Conservation (phyloP, 2,888 invertebrate species). For the Polydrusus tereticollis region DNA sequence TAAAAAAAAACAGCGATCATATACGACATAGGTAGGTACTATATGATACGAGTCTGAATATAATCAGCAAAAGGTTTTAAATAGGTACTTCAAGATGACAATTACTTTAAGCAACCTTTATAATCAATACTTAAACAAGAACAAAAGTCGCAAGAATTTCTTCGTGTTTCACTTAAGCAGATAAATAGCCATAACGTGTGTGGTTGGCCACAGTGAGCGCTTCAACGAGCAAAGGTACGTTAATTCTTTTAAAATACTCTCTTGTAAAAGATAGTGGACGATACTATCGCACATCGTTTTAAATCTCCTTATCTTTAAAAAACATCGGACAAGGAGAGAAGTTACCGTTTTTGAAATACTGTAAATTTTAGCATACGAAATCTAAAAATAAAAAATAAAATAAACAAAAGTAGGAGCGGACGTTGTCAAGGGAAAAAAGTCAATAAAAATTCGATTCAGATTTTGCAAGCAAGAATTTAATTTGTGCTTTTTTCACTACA, state of each 20-base stretch:
- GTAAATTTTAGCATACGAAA: neutral
- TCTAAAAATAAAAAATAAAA: neutral
- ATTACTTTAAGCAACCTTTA: neutral
- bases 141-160: slow-evolving; percentile 11
- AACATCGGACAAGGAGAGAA: neutral
- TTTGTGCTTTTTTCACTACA: no score
- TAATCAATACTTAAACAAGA: neutral
- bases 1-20: no score
- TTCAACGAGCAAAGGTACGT: slow-evolving; percentile 10
- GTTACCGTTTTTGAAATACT: neutral
- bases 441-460: no score
- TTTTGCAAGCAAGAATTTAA: no score
- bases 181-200: slow-evolving; percentile 24
- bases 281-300: slow-evolving; percentile 21
- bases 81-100: no score
- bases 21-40: no score
- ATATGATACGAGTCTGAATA: no score
- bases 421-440: no score
- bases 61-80: no score
- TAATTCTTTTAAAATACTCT: slow-evolving; percentile 14
- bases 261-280: slow-evolving; percentile 15
- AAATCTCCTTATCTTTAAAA: slow-evolving; percentile 19
- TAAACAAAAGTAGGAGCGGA: no score
- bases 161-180: slow-evolving; percentile 24
- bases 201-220: slow-evolving; percentile 10